A percentile compares a stretch with the other conserved stretches of the same genome.
These are phyloP conservation scores for Cryptotermes secundus DNA, from an alignment of 1,140 invertebrate genomes.

Conservation along the genomic window DNA sequence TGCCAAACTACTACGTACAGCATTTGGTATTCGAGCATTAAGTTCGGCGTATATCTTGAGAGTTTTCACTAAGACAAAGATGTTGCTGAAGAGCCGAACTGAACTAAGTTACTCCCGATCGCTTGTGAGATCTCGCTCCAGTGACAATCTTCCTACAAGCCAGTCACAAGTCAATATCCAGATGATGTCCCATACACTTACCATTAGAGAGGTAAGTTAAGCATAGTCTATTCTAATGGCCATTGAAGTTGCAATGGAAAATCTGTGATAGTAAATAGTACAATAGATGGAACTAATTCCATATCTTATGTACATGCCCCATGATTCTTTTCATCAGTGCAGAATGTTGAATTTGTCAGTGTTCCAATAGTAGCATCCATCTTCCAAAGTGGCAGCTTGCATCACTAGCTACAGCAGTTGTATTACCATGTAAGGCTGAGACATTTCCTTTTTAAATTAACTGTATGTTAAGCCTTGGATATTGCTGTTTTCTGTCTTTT, in stretches of 20 bases:
- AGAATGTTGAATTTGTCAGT: too few species aligned
- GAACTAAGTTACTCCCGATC: constrained; percentile 61
- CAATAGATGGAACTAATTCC: too few species aligned
- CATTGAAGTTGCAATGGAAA: background rate
- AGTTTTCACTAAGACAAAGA: constrained; percentile 88
- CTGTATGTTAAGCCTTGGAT: too few species aligned
- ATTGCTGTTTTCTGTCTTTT: too few species aligned
- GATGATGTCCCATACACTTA: constrained; percentile 89
- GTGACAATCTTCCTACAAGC: constrained; percentile 85
- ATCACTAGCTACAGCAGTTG: too few species aligned
- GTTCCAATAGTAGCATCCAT: too few species aligned
- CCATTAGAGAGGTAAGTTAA: constrained; percentile 79
- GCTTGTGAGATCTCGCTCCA: constrained; percentile 74
- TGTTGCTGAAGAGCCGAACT: constrained; percentile 80
- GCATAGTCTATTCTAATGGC: background rate
- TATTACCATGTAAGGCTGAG: too few species aligned
- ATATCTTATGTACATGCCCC: too few species aligned
- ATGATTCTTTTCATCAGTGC: too few species aligned
- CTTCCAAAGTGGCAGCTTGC: too few species aligned
- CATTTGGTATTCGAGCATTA: constrained; percentile 88
- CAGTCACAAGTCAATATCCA: constrained; percentile 90
- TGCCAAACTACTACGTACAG: constrained; percentile 81
- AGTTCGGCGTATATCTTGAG: constrained; percentile 89
- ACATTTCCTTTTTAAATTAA: too few species aligned
- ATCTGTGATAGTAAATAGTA: background rate